Evolutionary conservation across 2,797 vertebrate species (phyloP).

Genomic region (Antennarius maculatus): DNA sequence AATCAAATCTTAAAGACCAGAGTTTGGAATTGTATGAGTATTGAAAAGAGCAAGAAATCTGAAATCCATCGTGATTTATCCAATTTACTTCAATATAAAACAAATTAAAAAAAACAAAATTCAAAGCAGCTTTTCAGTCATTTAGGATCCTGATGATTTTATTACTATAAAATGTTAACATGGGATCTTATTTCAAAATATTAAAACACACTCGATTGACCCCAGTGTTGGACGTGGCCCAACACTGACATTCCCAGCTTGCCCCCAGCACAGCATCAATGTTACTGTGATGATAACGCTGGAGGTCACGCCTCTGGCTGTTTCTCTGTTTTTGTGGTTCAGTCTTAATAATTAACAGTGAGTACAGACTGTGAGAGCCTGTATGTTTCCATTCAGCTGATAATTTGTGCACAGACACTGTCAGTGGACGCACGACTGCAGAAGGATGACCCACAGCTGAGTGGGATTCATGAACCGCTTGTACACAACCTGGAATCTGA

Average conservation of each 20-base stretch:
- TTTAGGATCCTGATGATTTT: neutral
- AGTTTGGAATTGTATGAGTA: conserved; percentile 8
- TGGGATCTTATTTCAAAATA: neutral
- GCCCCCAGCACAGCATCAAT: neutral
- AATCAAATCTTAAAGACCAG: neutral
- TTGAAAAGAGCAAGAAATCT: neutral
- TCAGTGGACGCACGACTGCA: neutral
- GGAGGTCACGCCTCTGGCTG: conserved; percentile 3
- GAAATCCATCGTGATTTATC: neutral
- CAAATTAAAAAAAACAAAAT: too few relatives aligned
- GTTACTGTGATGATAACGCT: conserved; percentile 1
- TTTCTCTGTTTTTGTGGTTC: neutral
- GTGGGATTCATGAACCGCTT: conserved; percentile 6
- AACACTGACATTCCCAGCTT: neutral
- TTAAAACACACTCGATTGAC: conserved; percentile 9
- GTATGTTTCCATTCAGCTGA: neutral
- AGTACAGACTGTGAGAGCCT: neutral
- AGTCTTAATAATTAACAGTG: neutral
- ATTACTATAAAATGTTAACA: neutral
- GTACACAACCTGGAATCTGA: conserved; percentile 5
- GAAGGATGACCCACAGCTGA: conserved; percentile 1
- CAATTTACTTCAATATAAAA: neutral
- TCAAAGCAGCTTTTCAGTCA: neutral
- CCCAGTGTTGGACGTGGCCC: neutral
- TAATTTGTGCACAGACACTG: neutral